Conservation (phyloP, 2,888 invertebrate genomes). For the Aspidiotus destructor region DNA sequence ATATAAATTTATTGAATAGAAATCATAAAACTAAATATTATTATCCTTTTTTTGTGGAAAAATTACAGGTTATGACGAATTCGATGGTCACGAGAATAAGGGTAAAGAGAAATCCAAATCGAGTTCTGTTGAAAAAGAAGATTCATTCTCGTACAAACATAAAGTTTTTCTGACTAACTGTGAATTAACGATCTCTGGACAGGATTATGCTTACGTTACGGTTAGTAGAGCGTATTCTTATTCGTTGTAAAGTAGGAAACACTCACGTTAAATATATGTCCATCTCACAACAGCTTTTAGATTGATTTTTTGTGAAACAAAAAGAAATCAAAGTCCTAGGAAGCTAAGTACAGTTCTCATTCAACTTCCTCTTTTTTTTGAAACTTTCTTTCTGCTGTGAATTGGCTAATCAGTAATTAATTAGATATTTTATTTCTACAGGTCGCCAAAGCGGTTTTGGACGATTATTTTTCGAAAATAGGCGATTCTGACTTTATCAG, state of each 20-base stretch:
- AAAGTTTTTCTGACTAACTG: constrained; percentile 19
- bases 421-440: constrained; percentile 41
- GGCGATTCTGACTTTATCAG: neutral
- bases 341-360: too few species aligned
- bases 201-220: constrained; percentile 27
- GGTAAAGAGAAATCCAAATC: neutral
- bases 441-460: constrained; percentile 78
- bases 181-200: constrained; percentile 17
- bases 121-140: neutral
- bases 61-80: neutral
- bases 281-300: too few species aligned
- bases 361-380: neutral
- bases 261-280: too few species aligned
- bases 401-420: neutral
- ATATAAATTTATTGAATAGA: too few species aligned
- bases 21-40: too few species aligned
- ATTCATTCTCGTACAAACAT: constrained; percentile 8
- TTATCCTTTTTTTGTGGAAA: too few species aligned
- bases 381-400: neutral
- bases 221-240: constrained; percentile 1
- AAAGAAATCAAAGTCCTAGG: too few species aligned
- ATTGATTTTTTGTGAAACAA: too few species aligned
- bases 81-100: neutral
- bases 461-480: constrained; percentile 66
- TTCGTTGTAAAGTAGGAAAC: too few species aligned